Conservation (phyloP, 2,797 vertebrate genomes). For the Platalea minor region DNA sequence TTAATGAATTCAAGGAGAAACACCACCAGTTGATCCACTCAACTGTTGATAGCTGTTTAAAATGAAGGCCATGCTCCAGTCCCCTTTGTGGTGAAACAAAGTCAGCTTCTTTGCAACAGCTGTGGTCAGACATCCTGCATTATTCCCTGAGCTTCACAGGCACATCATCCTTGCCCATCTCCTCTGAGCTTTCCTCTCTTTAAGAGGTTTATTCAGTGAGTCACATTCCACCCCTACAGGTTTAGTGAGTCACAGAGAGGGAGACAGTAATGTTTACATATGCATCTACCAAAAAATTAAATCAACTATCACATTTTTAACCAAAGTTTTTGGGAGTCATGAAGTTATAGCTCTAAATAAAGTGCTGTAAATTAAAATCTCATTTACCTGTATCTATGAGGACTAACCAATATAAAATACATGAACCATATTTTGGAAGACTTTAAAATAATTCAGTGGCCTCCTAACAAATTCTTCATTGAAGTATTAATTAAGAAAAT, state of each 20-base stretch:
- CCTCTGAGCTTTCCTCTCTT: background rate
- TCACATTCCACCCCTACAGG: background rate
- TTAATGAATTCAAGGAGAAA: background rate
- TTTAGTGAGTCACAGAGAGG: background rate
- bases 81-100: background rate
- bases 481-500: conserved; percentile 48
- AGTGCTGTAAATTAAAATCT: background rate
- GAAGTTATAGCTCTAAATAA: background rate
- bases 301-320: background rate
- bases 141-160: background rate
- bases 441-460: background rate
- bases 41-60: background rate
- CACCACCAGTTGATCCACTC: background rate
- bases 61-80: background rate
- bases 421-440: conserved; percentile 8
- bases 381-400: background rate
- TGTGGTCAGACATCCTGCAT: background rate
- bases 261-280: background rate
- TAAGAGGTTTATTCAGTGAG: background rate
- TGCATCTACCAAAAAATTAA: background rate
- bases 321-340: background rate
- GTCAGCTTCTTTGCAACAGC: background rate
- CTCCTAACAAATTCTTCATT: conserved; percentile 41
- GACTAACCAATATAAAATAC: background rate
- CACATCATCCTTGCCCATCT: background rate